phyloP scores from a whole-genome alignment of 64 coral and sea anemone genomes.

The Stylophora pistillata region DNA sequence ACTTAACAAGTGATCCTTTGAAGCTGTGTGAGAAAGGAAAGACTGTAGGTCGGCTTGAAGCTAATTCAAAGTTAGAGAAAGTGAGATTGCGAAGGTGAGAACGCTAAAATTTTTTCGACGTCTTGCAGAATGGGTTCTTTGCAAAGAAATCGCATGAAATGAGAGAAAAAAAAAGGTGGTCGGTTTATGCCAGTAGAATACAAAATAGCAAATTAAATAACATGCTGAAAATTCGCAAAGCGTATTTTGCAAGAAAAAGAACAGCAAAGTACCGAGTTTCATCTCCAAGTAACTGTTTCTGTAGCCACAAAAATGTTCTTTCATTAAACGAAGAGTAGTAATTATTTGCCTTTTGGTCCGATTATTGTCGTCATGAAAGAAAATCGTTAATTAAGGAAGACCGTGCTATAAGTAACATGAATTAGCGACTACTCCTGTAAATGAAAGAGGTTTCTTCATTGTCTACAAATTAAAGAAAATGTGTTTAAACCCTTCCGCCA shows the following conservation, averaged over 20 bases:
- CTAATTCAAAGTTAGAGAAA: not conserved
- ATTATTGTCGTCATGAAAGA: conserved; percentile 35
- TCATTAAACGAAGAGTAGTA: conserved; percentile 1
- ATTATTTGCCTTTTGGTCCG: not conserved
- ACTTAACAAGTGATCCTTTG: conserved; percentile 9
- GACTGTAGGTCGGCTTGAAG: not conserved
- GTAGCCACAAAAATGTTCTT: conserved; percentile 18
- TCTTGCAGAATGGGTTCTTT: not conserved
- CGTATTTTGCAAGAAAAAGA: not conserved
- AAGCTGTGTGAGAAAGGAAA: not conserved
- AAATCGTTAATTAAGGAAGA: conserved; percentile 41
- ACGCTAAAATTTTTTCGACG: not conserved
- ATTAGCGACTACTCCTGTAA: conserved; percentile 41
- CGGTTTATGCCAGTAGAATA: not conserved
- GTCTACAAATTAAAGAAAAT: conserved; percentile 32
- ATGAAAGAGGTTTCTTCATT: conserved; percentile 38
- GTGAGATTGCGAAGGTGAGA: not conserved
- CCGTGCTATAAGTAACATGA: conserved; percentile 42
- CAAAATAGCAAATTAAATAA: not conserved
- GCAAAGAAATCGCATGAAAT: not conserved
- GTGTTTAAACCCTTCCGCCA: conserved; percentile 32
- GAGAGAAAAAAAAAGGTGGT: not conserved
- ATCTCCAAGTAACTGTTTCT: not conserved
- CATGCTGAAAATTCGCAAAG: not conserved
- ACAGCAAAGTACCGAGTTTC: not conserved